Conservation (phyloP, 2,888 invertebrate species). For the Ornithoptera priamus region DNA sequence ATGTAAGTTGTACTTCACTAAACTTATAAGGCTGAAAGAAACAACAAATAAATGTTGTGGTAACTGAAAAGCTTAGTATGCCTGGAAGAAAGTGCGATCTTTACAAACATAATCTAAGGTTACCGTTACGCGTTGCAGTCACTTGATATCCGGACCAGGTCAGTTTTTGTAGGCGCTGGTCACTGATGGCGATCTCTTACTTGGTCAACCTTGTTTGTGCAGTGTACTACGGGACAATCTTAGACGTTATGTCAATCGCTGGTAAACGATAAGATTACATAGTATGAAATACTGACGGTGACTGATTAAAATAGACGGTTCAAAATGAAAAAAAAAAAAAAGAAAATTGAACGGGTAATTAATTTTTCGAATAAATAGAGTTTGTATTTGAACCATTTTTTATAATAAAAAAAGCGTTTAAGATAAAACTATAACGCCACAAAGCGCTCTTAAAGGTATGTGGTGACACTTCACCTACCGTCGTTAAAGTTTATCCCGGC, state of each 20-base stretch:
- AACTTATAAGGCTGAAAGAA: not conserved
- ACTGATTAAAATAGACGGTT: too few relatives aligned
- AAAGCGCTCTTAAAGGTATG: not conserved
- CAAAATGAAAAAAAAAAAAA: too few relatives aligned
- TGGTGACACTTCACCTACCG: not conserved
- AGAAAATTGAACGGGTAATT: too few relatives aligned
- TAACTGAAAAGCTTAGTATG: slow-evolving; percentile 55
- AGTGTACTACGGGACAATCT: slow-evolving; percentile 3
- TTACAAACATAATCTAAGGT: slow-evolving; percentile 66
- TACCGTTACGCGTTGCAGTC: slow-evolving; percentile 74
- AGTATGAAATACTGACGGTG: not conserved
- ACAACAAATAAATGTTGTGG: slow-evolving; percentile 21
- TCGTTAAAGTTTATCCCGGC: not conserved
- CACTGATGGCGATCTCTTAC: slow-evolving; percentile 26
- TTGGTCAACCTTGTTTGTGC: slow-evolving; percentile 22
- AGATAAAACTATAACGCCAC: too few relatives aligned
- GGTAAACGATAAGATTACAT: not conserved
- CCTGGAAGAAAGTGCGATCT: slow-evolving; percentile 59
- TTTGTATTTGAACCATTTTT: too few relatives aligned
- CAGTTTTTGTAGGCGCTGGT: slow-evolving; percentile 63
- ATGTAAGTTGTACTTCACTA: not conserved
- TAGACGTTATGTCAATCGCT: not conserved
- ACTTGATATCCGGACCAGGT: slow-evolving; percentile 73
- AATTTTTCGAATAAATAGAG: too few relatives aligned
- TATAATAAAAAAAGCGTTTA: too few relatives aligned